Base-by-base conservation (phyloP, 2,797 vertebrate genomes). In the Varecia variegata region DNA sequence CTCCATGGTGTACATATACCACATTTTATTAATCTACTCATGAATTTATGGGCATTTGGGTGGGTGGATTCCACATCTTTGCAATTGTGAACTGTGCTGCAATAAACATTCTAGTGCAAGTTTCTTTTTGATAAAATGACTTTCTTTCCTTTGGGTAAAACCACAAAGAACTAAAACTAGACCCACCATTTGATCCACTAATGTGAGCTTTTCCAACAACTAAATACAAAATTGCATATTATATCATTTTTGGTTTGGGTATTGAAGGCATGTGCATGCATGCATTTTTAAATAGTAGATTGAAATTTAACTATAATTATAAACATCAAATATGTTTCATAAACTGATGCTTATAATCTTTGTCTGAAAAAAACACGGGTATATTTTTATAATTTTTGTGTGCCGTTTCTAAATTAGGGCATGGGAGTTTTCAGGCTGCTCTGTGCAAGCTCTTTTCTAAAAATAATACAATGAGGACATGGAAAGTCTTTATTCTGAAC, bases 381-480 rank as follows among this genome's bases (percentile, higher is more conserved):
- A 32, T 96, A 93, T 97, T 96, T 97, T 96, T 97, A 81, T 70
- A 93, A 38, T 73, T 93, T 94, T 80, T 87, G 14, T 67, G 45
- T 95, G 47, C 71, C 92, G 52, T 87, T 96, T 94, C 96, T 98
- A 98, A 97, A 97, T 97, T 96, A 96, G 60, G 76, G 77, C 7
- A 77, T 50, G 80, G 47, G 80, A 81, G 43, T 84, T 94, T 95
- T 90, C 88, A 91, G 58, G 30, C 91, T 96, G 88, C 58, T 88
- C 84, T 94, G 96, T 89, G 62, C 38, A 88, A 87, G 52, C 25
- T 91, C 80, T 84, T 93, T 97, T 96, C 97, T 97, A 96, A 97
- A 97, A 97, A 97, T 98, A 97, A 96, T 89, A 70, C 5, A 15
- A 20, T 58, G 86, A 95, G 71, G 83, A 94, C 30, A 92, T 94